These are phyloP conservation scores for Amblyteles armatorius DNA, from an alignment of 2,888 invertebrate genomes.

Conservation along the genomic window DNA sequence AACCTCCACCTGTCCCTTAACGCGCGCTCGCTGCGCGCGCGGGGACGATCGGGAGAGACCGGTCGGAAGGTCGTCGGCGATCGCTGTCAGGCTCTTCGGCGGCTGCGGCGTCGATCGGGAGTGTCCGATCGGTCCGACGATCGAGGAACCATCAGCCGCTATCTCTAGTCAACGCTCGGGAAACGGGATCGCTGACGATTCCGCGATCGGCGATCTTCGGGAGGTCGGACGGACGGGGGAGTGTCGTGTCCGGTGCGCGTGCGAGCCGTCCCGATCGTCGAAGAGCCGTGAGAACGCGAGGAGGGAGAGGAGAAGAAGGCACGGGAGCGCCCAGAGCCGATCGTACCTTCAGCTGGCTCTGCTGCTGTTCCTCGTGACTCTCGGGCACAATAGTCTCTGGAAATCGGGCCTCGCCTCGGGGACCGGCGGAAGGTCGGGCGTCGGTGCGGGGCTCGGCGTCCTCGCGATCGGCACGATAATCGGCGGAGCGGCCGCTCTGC, in stretches of 20 bases:
- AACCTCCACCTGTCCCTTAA: slow-evolving; percentile 55
- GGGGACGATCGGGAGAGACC: slow-evolving; percentile 8
- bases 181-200: slow-evolving; percentile 28
- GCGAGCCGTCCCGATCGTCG: slow-evolving; percentile 47
- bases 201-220: not conserved
- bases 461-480: slow-evolving; percentile 78
- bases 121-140: slow-evolving; percentile 8
- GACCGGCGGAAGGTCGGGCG: slow-evolving; percentile 53
- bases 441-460: slow-evolving; percentile 73
- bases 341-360: slow-evolving; percentile 76
- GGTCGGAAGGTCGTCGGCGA: slow-evolving; percentile 32
- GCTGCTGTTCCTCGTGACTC: slow-evolving; percentile 76
- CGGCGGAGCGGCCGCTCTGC: slow-evolving; percentile 74
- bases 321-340: slow-evolving; percentile 52
- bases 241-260: slow-evolving; percentile 57
- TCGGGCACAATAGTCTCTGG: slow-evolving; percentile 76
- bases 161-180: slow-evolving; percentile 70
- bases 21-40: not conserved
- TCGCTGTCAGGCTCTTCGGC: slow-evolving; percentile 61
- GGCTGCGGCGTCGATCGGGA: slow-evolving; percentile 49
- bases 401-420: slow-evolving; percentile 68
- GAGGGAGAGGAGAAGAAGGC: slow-evolving; percentile 62
- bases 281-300: slow-evolving; percentile 37
- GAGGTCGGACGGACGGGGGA: slow-evolving; percentile 25
- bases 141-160: slow-evolving; percentile 49